Evolutionary conservation across 2,888 invertebrate species (phyloP).

Genomic region (Trichogramma dendrolimi): DNA sequence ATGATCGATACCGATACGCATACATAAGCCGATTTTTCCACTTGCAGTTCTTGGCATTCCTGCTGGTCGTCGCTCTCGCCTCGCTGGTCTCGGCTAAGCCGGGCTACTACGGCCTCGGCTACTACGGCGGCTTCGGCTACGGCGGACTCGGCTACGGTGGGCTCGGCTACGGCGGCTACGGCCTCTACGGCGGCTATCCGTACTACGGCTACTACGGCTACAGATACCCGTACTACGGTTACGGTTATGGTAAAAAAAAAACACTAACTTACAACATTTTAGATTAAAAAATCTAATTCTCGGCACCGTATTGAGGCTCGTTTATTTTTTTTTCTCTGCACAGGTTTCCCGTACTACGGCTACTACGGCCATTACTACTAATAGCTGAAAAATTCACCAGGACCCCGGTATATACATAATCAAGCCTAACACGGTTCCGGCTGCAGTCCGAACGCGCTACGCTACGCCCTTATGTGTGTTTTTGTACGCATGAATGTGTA

Average conservation of each 20-base stretch:
- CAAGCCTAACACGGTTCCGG: conserved; percentile 16
- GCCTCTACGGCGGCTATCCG: not conserved
- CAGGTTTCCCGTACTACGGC: conserved; percentile 38
- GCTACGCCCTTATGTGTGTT: too few species aligned
- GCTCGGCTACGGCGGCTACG: conserved; percentile 20
- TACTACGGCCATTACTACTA: conserved; percentile 30
- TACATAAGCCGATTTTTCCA: too few species aligned
- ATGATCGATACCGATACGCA: too few species aligned
- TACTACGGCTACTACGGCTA: conserved; percentile 35
- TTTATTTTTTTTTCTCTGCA: conserved; percentile 3
- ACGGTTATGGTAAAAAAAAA: conserved; percentile 13
- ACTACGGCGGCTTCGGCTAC: conserved; percentile 22
- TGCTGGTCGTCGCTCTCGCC: conserved; percentile 38
- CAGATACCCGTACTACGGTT: conserved; percentile 23
- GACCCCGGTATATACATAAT: not conserved
- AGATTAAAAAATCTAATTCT: too few species aligned
- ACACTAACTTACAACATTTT: not conserved
- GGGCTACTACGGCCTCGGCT: conserved; percentile 35
- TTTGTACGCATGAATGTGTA: too few species aligned
- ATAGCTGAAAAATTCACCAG: not conserved
- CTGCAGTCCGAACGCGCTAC: conserved; percentile 20
- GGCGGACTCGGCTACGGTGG: conserved; percentile 23
- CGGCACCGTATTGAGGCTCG: not conserved
- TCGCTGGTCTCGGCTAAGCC: conserved; percentile 41
- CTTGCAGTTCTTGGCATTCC: conserved; percentile 1